phyloP scores from a whole-genome alignment of 2,113 vertebrate species.

The Pelobates fuscus region DNA sequence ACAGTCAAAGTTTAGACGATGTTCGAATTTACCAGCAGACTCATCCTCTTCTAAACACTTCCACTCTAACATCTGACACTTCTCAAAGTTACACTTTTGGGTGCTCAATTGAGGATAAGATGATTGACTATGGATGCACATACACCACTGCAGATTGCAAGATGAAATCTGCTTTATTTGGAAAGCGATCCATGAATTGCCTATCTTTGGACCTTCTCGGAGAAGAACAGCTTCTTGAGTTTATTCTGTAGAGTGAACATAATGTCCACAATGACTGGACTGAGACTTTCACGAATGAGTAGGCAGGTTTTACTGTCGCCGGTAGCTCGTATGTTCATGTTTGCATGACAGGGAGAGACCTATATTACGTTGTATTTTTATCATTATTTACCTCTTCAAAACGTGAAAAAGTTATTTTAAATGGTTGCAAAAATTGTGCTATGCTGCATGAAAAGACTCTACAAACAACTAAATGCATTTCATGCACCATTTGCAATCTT shows the following conservation, averaged over 20 bases:
- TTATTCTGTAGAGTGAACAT: conserved; percentile 70
- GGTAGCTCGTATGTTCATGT: not conserved
- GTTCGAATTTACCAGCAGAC: conserved; percentile 59
- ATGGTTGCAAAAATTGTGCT: not conserved
- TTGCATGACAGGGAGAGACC: not conserved
- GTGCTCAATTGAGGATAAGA: conserved; percentile 61
- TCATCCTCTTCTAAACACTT: conserved; percentile 55
- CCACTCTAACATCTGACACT: conserved; percentile 62
- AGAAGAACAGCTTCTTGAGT: conserved; percentile 74
- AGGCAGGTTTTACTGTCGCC: conserved; percentile 4
- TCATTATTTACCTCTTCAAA: not conserved
- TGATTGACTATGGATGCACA: conserved; percentile 61
- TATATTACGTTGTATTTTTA: not conserved
- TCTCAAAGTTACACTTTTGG: conserved; percentile 76
- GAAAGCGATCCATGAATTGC: conserved; percentile 75
- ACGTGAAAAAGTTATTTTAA: not conserved
- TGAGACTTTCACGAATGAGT: not conserved
- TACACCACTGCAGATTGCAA: conserved; percentile 67
- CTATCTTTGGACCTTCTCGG: conserved; percentile 76
- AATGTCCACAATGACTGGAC: not conserved
- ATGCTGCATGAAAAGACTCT: not conserved
- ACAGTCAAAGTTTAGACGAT: conserved; percentile 78
- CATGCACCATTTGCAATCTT: not conserved
- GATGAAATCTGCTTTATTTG: conserved; percentile 72
- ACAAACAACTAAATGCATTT: not conserved